These are phyloP conservation scores for Triops longicaudatus DNA, from an alignment of 1,140 invertebrate genomes.

Conservation along the genomic window DNA sequence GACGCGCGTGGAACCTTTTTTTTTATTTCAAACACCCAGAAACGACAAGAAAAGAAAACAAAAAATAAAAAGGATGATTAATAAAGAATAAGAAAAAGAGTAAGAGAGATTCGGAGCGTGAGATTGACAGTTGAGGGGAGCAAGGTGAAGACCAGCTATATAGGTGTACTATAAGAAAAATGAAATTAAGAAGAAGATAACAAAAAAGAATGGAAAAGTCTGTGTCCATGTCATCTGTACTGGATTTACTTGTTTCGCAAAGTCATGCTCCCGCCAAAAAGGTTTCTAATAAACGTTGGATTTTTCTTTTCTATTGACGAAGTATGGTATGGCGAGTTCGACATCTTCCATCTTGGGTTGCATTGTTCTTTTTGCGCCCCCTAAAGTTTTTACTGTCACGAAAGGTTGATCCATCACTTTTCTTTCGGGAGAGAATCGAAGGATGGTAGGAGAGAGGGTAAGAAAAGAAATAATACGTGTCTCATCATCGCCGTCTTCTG, in stretches of 20 bases:
- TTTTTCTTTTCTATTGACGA: background rate
- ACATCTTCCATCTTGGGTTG: background rate
- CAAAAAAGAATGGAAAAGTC: background rate
- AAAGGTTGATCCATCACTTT: no score
- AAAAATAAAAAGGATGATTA: background rate
- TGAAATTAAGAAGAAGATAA: no score
- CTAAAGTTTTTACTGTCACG: no score
- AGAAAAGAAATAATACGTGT: no score
- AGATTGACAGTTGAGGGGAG: conserved; percentile 1
- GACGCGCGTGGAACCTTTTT: background rate
- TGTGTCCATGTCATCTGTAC: background rate
- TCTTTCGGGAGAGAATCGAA: no score
- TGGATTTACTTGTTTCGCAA: background rate
- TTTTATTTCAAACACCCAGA: background rate
- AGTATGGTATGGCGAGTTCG: background rate
- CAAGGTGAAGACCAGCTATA: background rate
- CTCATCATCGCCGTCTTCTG: no score
- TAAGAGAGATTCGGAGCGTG: background rate
- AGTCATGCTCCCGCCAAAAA: background rate
- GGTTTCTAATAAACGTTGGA: background rate
- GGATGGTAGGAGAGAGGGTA: no score
- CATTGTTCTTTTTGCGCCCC: no score
- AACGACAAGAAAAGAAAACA: background rate
- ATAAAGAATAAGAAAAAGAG: background rate
- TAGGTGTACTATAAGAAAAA: background rate